Conservation (phyloP, 2,888 invertebrate genomes). For the Platycheirus rosarum region DNA sequence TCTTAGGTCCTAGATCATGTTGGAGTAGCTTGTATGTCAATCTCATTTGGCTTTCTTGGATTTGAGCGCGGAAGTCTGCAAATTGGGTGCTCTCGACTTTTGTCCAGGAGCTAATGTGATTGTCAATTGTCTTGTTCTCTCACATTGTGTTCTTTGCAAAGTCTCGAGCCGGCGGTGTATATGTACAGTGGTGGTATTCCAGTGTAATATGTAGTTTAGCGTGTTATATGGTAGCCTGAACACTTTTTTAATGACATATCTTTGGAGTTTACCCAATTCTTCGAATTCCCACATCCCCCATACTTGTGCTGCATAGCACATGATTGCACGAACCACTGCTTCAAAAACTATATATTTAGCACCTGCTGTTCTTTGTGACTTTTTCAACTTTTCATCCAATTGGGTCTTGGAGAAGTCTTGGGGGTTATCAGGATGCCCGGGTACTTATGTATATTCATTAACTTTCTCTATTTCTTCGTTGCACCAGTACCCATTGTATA, state of each 20-base stretch:
- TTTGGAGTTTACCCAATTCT: not conserved
- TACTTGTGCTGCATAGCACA: not conserved
- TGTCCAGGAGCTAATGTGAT: too few relatives aligned
- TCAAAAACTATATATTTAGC: conserved; percentile 5
- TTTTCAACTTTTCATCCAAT: too few relatives aligned
- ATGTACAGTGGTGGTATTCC: not conserved
- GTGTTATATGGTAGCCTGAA: not conserved
- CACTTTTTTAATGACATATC: not conserved
- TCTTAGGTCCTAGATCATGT: not conserved
- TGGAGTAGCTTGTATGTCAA: not conserved
- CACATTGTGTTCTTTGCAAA: not conserved
- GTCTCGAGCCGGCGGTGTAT: not conserved
- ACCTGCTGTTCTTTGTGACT: too few relatives aligned
- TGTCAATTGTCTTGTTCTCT: not conserved
- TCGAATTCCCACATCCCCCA: not conserved
- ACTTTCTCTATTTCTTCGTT: too few relatives aligned
- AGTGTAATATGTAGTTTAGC: not conserved
- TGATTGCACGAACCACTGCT: not conserved
- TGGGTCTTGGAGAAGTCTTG: too few relatives aligned
- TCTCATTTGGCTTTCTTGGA: conserved; percentile 5
- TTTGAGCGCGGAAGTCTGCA: not conserved
- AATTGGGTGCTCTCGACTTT: too few relatives aligned
- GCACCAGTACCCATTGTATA: too few relatives aligned
- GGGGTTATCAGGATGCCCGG: too few relatives aligned
- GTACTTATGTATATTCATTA: too few relatives aligned